phyloP scores from a whole-genome alignment of 2,888 invertebrate species.

The Matsumyia berberina region DNA sequence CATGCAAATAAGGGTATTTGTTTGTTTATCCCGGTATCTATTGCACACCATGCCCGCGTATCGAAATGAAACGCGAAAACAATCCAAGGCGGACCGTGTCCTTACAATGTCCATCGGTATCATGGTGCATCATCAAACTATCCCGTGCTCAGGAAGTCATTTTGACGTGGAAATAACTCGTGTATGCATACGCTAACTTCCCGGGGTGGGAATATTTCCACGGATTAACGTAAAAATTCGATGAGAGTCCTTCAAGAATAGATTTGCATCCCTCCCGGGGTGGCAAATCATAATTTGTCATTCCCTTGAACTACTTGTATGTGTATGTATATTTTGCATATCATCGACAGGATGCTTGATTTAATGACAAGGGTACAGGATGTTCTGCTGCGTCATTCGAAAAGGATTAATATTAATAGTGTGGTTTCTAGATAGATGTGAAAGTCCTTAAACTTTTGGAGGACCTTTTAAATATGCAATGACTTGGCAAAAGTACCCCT shows the following conservation, averaged over 20 bases:
- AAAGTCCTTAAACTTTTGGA: conserved; percentile 23
- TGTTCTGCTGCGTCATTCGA: conserved; percentile 26
- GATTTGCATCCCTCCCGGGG: conserved; percentile 20
- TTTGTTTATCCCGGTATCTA: conserved; percentile 51
- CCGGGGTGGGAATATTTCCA: conserved; percentile 33
- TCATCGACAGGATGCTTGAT: conserved; percentile 56
- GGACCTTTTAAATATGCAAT: conserved; percentile 31
- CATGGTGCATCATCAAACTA: conserved; percentile 37
- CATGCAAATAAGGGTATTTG: conserved; percentile 62
- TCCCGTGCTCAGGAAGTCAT: conserved; percentile 29
- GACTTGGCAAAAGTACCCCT: conserved; percentile 39
- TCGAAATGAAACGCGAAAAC: conserved; percentile 68
- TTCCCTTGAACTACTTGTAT: conserved; percentile 27
- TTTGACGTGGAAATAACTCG: too few species aligned
- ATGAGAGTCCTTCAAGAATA: conserved; percentile 6
- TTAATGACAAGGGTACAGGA: conserved; percentile 18
- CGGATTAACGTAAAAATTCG: conserved; percentile 1
- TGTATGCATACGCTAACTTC: neutral
- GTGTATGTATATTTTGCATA: conserved; percentile 67
- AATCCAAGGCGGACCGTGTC: conserved; percentile 47
- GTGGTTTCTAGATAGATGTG: conserved; percentile 21
- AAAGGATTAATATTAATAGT: conserved; percentile 36
- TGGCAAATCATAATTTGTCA: conserved; percentile 59
- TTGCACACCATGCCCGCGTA: conserved; percentile 26
- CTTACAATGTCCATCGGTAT: conserved; percentile 42